These are phyloP conservation scores for Platygyra sinensis DNA, from an alignment of 64 coral and sea anemone species.

Conservation along the genomic window DNA sequence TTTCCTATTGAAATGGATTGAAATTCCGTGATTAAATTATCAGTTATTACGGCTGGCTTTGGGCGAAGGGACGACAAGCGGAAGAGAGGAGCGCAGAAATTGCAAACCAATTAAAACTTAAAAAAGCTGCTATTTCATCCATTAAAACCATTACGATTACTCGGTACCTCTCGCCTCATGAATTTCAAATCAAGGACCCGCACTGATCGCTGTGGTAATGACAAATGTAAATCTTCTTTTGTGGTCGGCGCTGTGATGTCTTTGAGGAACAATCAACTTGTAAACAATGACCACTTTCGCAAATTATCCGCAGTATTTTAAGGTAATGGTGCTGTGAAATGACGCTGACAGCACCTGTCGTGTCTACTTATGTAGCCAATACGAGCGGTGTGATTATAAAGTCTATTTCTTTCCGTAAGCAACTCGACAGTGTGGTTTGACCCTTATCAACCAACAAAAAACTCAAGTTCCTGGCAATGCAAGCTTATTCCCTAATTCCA, in stretches of 20 bases:
- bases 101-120: constrained; percentile 42
- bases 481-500: not conserved
- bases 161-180: not conserved
- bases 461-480: not conserved
- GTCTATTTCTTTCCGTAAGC: not conserved
- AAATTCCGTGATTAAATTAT: constrained; percentile 1
- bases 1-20: not conserved
- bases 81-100: constrained; percentile 22
- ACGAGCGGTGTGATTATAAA: not conserved
- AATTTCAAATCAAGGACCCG: not conserved
- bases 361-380: not conserved
- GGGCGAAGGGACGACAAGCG: not conserved
- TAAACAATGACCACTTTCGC: constrained; percentile 3
- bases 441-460: not conserved
- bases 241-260: constrained; percentile 8
- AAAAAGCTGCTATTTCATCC: constrained; percentile 10
- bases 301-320: constrained; percentile 4
- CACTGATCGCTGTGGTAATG: not conserved
- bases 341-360: not conserved
- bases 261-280: not conserved
- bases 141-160: constrained; percentile 26
- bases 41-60: not conserved
- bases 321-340: constrained; percentile 9
- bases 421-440: not conserved
- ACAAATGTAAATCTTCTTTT: constrained; percentile 10